A percentile compares a stretch with the other conserved stretches of the same genome.
Conservation (phyloP, 2,797 vertebrate species). For the Tinamus major region DNA sequence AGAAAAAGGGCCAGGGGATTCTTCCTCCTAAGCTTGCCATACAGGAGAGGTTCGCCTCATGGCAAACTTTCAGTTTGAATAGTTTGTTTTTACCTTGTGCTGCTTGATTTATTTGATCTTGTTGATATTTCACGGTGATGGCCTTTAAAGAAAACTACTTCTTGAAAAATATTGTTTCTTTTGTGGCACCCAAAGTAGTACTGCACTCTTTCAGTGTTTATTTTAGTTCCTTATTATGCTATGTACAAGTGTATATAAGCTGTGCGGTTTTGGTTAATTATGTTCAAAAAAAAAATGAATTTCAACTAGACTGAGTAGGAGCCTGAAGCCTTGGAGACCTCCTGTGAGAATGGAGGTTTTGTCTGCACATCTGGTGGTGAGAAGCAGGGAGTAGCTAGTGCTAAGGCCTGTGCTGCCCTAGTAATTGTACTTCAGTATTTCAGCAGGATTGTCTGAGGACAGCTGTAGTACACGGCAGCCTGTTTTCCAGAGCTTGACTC, state of each 20-base stretch:
- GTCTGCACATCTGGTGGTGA: neutral
- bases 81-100: neutral
- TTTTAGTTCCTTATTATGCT: neutral
- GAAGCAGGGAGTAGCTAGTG: neutral
- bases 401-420: fast-evolving
- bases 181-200: neutral
- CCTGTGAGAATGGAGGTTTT: neutral
- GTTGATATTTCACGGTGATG: neutral
- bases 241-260: neutral
- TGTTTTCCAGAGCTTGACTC: neutral
- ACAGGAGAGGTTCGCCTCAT: neutral
- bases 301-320: neutral
- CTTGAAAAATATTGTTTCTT: neutral
- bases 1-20: slow-evolving; percentile 16
- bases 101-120: neutral
- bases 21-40: neutral
- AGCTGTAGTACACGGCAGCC: neutral
- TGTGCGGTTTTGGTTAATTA: neutral
- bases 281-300: neutral
- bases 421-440: neutral
- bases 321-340: neutral
- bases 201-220: neutral
- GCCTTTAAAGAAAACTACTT: neutral
- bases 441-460: neutral
- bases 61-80: neutral